Evolutionary conservation across 2,888 invertebrate species (phyloP), one percentile per base, ranked within the genome.

Genomic region (Rugalucina vietnamica): DNA sequence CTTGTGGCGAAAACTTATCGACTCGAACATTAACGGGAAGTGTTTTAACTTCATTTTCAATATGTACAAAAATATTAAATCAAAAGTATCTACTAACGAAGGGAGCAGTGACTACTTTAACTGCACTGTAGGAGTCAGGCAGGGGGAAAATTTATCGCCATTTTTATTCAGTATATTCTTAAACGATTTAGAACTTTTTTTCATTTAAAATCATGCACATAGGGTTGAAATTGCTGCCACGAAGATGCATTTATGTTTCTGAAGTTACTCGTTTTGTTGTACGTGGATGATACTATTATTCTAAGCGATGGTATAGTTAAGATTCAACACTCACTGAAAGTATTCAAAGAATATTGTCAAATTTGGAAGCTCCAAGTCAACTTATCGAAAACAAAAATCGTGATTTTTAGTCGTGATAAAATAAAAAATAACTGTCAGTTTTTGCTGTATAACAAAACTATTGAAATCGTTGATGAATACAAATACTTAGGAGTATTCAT

Each of bases 1-100:
- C 3, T 29, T 79, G 27, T 79, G 73, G 73, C 54, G 57, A 43
- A 79, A 79, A 37, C 5, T 79, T 8, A 36, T 57, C 29, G 27
- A 60, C 34, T 65, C 57, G n/a, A 65, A 65, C 27, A 50, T 74
- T 18, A 79, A 74, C 24, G 79, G 79, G 43, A 79, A 79, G 74
- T 73, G 72, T 65, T 74, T 49, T 4, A 34, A 43, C 21, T n/a
- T 79, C 21, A 74, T 79, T 34, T 4, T 29, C 29, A 79, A 79
- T 34, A 74, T 79, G 79, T 79, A 79, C 49, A 57, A 57, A 76
- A 50, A 76, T 29, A 76, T 81, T 18, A 79, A 79, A 74, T 79
- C 73, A 29, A 72, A 27, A 71, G 27, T 71, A 49, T 24, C 71
- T 27, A 54, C 36, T 24, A 72, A 71, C 34, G 34, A 24, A 32